phyloP scores from a whole-genome alignment of 1,140 invertebrate genomes.

The Tetramorium alpestre region DNA sequence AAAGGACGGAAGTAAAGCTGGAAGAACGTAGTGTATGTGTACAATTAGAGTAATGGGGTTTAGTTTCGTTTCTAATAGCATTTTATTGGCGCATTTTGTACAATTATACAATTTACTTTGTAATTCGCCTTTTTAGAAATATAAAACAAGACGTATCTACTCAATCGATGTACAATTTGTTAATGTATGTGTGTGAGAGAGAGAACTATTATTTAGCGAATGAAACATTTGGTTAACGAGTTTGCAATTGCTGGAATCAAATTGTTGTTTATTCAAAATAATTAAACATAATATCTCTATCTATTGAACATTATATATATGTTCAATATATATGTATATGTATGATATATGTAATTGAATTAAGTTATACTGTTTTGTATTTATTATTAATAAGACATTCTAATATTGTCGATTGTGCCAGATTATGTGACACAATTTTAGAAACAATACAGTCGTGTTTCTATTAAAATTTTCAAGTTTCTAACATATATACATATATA shows the following conservation, averaged over 20 bases:
- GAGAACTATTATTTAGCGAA: not conserved
- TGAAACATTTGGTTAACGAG: not conserved
- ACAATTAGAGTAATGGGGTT: not conserved
- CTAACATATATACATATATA: no score
- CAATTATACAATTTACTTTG: not conserved
- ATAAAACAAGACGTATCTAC: not conserved
- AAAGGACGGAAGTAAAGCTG: not conserved
- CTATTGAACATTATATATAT: not conserved
- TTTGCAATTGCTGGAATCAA: not conserved
- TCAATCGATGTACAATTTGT: not conserved
- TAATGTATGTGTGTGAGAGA: not conserved
- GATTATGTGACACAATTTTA: no score
- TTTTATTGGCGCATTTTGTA: not conserved
- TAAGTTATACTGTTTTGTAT: not conserved
- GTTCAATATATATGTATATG: no score
- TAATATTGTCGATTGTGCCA: not conserved
- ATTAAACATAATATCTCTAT: not conserved
- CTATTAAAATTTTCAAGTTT: no score
- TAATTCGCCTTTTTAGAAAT: not conserved
- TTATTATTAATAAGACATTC: not conserved
- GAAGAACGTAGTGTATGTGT: not conserved
- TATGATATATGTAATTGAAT: not conserved
- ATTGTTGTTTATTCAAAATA: not conserved
- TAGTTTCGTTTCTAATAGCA: not conserved
- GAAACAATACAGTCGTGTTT: no score